These are phyloP conservation scores for Polyergus mexicanus DNA, from an alignment of 1,140 invertebrate genomes.

Conservation along the genomic window DNA sequence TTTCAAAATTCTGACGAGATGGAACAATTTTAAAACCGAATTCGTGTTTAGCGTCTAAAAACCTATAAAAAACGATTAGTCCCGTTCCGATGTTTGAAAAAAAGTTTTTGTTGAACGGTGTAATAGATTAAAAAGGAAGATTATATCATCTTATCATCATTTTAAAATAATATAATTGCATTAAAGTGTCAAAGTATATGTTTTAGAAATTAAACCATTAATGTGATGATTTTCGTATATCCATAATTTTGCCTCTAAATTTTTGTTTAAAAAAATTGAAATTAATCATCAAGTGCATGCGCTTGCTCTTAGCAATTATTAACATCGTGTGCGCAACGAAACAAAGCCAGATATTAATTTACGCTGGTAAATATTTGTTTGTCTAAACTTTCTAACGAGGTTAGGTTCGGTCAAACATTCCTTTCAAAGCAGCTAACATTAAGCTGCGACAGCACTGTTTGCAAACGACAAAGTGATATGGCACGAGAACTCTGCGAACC, in stretches of 20 bases:
- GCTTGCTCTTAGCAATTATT: neutral
- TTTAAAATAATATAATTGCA: neutral
- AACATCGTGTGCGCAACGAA: slow-evolving; percentile 11
- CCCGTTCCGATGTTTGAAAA: too few species aligned
- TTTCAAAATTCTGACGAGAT: too few species aligned
- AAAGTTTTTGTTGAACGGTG: too few species aligned
- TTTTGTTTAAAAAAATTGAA: slow-evolving; percentile 23
- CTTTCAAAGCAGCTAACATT: slow-evolving; percentile 42
- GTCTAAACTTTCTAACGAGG: slow-evolving; percentile 57
- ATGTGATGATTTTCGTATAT: neutral
- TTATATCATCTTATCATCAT: neutral
- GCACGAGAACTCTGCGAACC: slow-evolving; percentile 25
- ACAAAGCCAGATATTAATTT: slow-evolving; percentile 62
- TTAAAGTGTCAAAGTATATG: neutral
- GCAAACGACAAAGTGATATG: slow-evolving; percentile 41
- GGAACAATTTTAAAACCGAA: too few species aligned
- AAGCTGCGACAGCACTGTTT: slow-evolving; percentile 20
- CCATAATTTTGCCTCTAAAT: neutral
- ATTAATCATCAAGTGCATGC: slow-evolving; percentile 35
- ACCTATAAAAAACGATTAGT: too few species aligned
- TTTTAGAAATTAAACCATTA: neutral
- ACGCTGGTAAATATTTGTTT: slow-evolving; percentile 45
- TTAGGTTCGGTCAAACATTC: slow-evolving; percentile 49
- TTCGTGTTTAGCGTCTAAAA: too few species aligned
- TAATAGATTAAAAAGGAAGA: neutral